Evolutionary conservation across 2,888 invertebrate genomes (phyloP), one percentile per base, ranked within the genome.

Genomic region (Drosophila dives): DNA sequence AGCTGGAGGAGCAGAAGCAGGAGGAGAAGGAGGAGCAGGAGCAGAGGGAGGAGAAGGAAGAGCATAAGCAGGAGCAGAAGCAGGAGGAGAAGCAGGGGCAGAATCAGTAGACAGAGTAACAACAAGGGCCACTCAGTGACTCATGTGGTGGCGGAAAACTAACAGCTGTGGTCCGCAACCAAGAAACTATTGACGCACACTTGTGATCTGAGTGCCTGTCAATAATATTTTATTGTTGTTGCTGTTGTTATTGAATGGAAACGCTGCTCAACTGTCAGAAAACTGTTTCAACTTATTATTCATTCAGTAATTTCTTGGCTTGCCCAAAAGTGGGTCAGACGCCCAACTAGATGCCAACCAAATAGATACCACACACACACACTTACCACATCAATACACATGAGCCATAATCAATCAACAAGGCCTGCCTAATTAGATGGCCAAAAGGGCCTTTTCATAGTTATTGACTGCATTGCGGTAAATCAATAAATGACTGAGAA

Each of bases 241-340:
- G 50, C 51, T 55, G 34, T 55, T 67, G 20, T 48, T 49, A 70
- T 66, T 73, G 64, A 72, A 83, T 76, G 66, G 66, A 72, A 82
- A 75, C 45, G 77, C 45, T 80, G 80, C 65, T 69, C 53, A 77
- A 59, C 80, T 90, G 80, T 85, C 88, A 80, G 72, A 80, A 77
- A 72, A 71, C 55, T 58, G 67, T 67, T 49, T 71, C 65, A 67
- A 82, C 71, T 72, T 67, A 65, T 74, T 82, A 71, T 80, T 82
- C 89, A 85, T 83, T 85, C 89, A 90, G 79, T 79, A 85, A 67
- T 74, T 72, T 84, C 55, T 67, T 72, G 90, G 80, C 88, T 59
- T 65, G 45, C 70, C 32, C 12, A 58, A 72, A 89, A 89, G 63
- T 86, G 74, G 85, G 85, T 86, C 85, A 86, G 45, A 69, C 66